Evolutionary conservation across 2,113 vertebrate genomes (phyloP).

Genomic region (Rhegmatorhina hoffmannsi): DNA sequence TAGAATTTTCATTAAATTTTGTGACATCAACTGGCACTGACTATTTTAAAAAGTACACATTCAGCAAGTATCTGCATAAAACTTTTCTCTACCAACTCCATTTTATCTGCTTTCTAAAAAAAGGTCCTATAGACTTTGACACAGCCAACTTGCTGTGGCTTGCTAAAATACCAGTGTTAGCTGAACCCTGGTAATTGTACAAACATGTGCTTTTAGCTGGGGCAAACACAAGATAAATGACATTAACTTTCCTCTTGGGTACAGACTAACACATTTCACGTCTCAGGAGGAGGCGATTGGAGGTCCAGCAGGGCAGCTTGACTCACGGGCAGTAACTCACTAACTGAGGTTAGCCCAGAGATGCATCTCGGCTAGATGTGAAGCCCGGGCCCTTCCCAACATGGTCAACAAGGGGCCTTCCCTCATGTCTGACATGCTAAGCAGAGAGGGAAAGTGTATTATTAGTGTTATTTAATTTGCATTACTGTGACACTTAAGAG

Average conservation of each 20-base stretch:
- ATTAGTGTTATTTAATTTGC: slow-evolving; percentile 34
- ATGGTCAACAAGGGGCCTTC: not conserved
- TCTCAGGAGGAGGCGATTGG: not conserved
- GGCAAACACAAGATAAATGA: slow-evolving; percentile 15
- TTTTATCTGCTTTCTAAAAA: slow-evolving; percentile 50
- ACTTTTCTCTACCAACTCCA: not conserved
- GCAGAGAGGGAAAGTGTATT: not conserved
- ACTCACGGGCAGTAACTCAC: not conserved
- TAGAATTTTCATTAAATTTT: slow-evolving; percentile 1
- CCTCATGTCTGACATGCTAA: not conserved
- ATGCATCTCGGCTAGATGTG: not conserved
- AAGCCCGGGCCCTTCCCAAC: not conserved
- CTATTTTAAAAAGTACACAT: not conserved
- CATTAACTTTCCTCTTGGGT: not conserved
- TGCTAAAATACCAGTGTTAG: slow-evolving; percentile 44
- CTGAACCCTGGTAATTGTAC: slow-evolving; percentile 13
- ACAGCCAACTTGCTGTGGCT: slow-evolving; percentile 39
- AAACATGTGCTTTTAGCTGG: slow-evolving; percentile 7
- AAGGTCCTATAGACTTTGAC: not conserved
- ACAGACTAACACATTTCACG: not conserved
- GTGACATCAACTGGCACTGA: not conserved
- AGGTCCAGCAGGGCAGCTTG: not conserved
- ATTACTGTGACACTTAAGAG: slow-evolving; percentile 14
- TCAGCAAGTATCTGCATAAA: not conserved
- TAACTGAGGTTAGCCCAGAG: not conserved